A percentile compares a stretch with the other conserved stretches of the same genome.
Conservation (phyloP, 37 sponge, comb jelly and placozoan species). For the Corticium candelabrum region DNA sequence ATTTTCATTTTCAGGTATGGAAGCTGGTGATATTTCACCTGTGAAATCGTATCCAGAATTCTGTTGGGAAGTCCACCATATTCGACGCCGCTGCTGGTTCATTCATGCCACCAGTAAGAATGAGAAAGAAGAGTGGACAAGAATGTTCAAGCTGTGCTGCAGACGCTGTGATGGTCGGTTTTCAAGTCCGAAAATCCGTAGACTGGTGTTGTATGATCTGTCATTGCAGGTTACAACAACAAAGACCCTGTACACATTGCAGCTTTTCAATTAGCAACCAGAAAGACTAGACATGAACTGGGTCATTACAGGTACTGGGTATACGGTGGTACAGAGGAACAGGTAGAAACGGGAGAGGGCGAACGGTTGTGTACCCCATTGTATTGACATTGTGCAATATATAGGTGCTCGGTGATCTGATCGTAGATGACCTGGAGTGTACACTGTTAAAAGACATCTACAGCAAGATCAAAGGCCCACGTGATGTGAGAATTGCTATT, state of each 20-base stretch:
- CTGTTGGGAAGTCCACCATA: not conserved
- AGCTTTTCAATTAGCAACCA: not conserved
- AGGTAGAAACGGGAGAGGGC: not conserved
- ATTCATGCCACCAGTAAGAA: not conserved
- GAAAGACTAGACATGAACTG: not conserved
- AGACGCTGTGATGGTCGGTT: not conserved
- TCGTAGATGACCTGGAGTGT: not conserved
- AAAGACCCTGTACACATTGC: not conserved
- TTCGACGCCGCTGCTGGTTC: conserved; percentile 9
- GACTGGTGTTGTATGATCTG: not conserved
- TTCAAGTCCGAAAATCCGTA: not conserved
- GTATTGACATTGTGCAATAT: not conserved
- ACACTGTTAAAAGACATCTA: not conserved
- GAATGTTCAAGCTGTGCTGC: not conserved
- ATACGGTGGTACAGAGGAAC: not conserved
- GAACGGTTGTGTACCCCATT: not conserved
- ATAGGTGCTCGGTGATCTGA: not conserved
- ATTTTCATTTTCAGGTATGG: not conserved
- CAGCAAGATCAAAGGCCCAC: not conserved
- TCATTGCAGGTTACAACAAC: not conserved
- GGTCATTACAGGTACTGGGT: not conserved
- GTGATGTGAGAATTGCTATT: not conserved
- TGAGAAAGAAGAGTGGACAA: conserved; percentile 2
- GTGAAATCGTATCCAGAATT: not conserved
- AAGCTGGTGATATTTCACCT: not conserved